These are phyloP conservation scores for Rhinoderma darwinii DNA, from an alignment of 2,113 vertebrate species.

Conservation along the genomic window DNA sequence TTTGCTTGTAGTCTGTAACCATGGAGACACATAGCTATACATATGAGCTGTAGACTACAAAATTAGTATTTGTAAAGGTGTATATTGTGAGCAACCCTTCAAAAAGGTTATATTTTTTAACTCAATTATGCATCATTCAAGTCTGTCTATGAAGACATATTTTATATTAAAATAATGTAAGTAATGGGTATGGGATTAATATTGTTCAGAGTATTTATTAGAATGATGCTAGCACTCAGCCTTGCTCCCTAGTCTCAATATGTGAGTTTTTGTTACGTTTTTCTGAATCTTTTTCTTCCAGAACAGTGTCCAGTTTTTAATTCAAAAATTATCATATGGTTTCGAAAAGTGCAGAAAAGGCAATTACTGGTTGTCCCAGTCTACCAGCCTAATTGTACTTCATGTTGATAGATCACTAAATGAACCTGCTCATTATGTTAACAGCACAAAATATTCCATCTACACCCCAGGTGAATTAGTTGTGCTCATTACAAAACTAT, in stretches of 20 bases:
- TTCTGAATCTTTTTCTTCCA: not conserved
- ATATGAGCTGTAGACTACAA: too few relatives aligned
- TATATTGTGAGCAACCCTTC: too few relatives aligned
- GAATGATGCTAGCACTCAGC: not conserved
- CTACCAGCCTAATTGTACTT: conserved; percentile 28
- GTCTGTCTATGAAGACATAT: not conserved
- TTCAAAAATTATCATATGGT: not conserved
- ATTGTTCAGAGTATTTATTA: not conserved
- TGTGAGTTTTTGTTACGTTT: not conserved
- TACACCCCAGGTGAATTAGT: conserved; percentile 28
- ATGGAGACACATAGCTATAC: too few relatives aligned
- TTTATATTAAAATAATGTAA: not conserved
- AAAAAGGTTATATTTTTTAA: too few relatives aligned
- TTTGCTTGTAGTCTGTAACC: too few relatives aligned
- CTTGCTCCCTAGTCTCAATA: not conserved
- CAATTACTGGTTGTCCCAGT: conserved; percentile 34
- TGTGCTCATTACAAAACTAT: conserved; percentile 7
- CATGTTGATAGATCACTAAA: conserved; percentile 29
- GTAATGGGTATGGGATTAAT: not conserved
- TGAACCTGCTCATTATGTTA: conserved; percentile 44
- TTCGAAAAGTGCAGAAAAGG: not conserved
- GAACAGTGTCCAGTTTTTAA: not conserved
- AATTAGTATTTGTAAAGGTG: too few relatives aligned
- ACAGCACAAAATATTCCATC: conserved; percentile 31
- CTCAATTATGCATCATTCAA: too few relatives aligned